Base-by-base conservation (phyloP, 2,113 vertebrate genomes). In the Hydrolagus affinis region DNA sequence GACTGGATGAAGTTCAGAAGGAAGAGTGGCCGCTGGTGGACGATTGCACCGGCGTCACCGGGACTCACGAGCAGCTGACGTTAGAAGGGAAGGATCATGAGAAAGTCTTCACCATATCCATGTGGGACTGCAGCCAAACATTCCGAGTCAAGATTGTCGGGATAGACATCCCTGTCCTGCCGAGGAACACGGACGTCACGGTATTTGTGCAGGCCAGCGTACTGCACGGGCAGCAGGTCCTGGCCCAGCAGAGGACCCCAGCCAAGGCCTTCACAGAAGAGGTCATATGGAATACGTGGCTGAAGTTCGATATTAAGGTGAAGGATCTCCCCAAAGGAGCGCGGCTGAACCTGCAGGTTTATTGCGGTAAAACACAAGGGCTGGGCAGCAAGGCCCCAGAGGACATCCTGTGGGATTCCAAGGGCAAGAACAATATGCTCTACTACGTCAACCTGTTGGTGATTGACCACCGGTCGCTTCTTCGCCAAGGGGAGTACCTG, bases 11-110 rank as follows among this genome's bases (percentile, higher is more conserved):
- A 76, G 96, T 99, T 76, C 95, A 95, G 86, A 96, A 95, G 87
- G 97, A 99, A 86, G 96, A 99, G 87, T 99, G 98, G 98, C 95
- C 96, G 0, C 94, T 97, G 87, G 97, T 99, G 86, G 98, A 99
- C 28, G 97, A 98, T 89, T 98, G 97, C 89, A 98, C 97, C 0
- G 98, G 98, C 44, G 96, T 97, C 7, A 95, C 97, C 23, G 97
- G 97, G 85, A 97, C 97, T 86, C 97, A 99, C 0, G 97, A 98
- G 88, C 97, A 99, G 86, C 76, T 99, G 87, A 99, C 96, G n/a
- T 96, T 99, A 85, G 93, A 96, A 0, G 97, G 95, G 87, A 99
- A 98, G 87, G 96, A 98, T 91, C 96, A 99, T 0, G 97, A 99
- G 69, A 95, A 95, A 8, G 95, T 99, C 59, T 98, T 98, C 88